phyloP scores from a whole-genome alignment of 2,113 vertebrate species.

The Oreocharis arfaki region DNA sequence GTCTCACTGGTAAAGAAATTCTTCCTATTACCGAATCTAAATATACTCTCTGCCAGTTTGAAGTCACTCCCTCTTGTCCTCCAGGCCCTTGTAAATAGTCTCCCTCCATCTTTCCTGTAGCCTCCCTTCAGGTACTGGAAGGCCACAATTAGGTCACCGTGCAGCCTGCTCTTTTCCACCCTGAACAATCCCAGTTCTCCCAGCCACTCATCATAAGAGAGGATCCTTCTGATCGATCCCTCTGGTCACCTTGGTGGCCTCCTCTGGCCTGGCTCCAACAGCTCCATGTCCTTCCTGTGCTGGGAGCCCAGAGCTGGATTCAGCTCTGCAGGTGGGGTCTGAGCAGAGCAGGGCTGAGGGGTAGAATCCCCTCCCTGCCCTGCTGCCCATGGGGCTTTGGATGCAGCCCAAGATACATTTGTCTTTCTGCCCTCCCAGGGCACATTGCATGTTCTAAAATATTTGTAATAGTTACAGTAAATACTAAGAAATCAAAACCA shows the following conservation, averaged over 20 bases:
- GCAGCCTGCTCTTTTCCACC: rapidly evolving
- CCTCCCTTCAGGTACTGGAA: rapidly evolving
- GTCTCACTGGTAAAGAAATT: background rate
- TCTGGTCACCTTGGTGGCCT: background rate
- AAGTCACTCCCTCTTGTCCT: background rate
- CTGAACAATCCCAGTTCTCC: rapidly evolving
- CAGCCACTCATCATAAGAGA: background rate
- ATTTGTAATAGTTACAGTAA: background rate
- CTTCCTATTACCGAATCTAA: background rate
- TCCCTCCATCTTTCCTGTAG: background rate
- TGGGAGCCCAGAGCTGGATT: background rate
- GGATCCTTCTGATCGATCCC: background rate
- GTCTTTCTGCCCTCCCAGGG: rapidly evolving
- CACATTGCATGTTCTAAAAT: background rate
- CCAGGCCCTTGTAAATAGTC: rapidly evolving
- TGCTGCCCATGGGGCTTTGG: background rate
- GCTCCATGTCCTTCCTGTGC: background rate
- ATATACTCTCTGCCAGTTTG: background rate
- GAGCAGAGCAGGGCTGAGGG: background rate
- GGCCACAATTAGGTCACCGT: rapidly evolving
- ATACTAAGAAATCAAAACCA: background rate
- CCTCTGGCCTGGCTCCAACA: background rate
- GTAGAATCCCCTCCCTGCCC: background rate
- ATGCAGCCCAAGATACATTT: background rate
- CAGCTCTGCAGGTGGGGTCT: background rate